Evolutionary conservation across 2,113 vertebrate species (phyloP).

Genomic region (Corvus moneduloides): DNA sequence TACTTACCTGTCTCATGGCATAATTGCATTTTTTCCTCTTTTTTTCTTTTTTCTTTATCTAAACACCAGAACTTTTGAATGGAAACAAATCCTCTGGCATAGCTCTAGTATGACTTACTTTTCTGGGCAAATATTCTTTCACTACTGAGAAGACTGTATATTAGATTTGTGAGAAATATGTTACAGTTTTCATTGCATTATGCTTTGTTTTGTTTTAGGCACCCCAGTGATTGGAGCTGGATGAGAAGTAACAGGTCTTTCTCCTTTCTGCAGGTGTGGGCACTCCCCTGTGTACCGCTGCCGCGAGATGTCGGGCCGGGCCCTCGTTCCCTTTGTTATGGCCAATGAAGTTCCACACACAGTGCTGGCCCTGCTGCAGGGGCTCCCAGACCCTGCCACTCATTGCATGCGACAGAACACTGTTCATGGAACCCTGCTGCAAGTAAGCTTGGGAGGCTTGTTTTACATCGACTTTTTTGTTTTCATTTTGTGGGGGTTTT

Average conservation of each 20-base stretch:
- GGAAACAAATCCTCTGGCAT: background rate
- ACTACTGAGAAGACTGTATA: background rate
- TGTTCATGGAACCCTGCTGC: slow-evolving; percentile 88
- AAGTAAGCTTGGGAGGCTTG: slow-evolving; percentile 70
- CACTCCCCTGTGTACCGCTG: slow-evolving; percentile 85
- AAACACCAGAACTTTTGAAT: background rate
- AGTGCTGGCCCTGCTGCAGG: slow-evolving; percentile 72
- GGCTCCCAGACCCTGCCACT: slow-evolving; percentile 75
- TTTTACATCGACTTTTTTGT: accelerated
- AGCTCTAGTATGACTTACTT: background rate
- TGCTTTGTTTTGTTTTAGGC: background rate
- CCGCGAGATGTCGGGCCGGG: slow-evolving; percentile 88
- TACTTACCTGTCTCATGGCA: background rate
- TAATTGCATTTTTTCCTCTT: background rate
- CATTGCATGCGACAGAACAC: slow-evolving; percentile 79
- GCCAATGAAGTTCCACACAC: slow-evolving; percentile 78
- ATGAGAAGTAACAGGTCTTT: background rate
- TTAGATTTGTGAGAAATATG: background rate
- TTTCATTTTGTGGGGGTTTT: accelerated
- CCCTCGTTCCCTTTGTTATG: slow-evolving; percentile 89
- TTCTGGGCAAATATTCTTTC: background rate
- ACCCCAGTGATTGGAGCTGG: background rate
- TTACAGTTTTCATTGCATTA: background rate
- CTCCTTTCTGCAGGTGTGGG: slow-evolving; percentile 77
- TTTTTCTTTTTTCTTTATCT: background rate